Percentiles rank a stretch among this genome's conserved stretches.
These are phyloP conservation scores for Netelia melanura DNA, from an alignment of 2,888 invertebrate genomes.

Conservation along the genomic window DNA sequence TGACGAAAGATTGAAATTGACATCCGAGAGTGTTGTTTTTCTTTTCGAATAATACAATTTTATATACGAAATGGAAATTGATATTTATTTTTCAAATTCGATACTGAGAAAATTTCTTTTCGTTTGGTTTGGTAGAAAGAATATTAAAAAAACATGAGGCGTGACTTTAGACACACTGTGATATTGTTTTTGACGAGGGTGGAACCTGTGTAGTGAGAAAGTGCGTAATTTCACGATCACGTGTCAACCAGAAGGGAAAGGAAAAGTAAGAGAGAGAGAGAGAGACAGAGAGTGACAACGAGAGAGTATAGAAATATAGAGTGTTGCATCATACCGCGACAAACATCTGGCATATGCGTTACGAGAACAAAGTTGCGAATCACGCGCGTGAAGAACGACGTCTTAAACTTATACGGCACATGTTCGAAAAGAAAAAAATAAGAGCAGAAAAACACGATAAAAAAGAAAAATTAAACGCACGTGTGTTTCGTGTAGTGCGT, in stretches of 20 bases:
- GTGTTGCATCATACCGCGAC: conserved; percentile 38
- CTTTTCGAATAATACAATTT: too few species aligned
- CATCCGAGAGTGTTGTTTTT: too few species aligned
- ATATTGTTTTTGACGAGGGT: background rate
- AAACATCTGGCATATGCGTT: conserved; percentile 43
- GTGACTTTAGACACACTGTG: background rate
- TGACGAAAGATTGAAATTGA: background rate
- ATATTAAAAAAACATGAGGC: background rate
- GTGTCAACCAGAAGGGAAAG: background rate
- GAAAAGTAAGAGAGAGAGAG: background rate
- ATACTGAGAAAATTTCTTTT: too few species aligned
- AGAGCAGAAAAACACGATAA: background rate
- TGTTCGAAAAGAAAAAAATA: conserved; percentile 25
- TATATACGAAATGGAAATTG: too few species aligned
- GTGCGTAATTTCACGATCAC: background rate
- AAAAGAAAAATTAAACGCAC: conserved; percentile 51
- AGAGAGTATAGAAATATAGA: background rate
- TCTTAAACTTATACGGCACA: conserved; percentile 24
- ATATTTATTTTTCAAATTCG: too few species aligned
- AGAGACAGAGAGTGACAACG: too few species aligned
- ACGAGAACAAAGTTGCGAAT: conserved; percentile 52
- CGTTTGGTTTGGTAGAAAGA: too few species aligned
- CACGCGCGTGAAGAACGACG: conserved; percentile 19
- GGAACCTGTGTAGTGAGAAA: background rate
- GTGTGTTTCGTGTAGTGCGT: conserved; percentile 33